Conservation (phyloP, 2,113 vertebrate genomes). For the Paratilapia polleni region DNA sequence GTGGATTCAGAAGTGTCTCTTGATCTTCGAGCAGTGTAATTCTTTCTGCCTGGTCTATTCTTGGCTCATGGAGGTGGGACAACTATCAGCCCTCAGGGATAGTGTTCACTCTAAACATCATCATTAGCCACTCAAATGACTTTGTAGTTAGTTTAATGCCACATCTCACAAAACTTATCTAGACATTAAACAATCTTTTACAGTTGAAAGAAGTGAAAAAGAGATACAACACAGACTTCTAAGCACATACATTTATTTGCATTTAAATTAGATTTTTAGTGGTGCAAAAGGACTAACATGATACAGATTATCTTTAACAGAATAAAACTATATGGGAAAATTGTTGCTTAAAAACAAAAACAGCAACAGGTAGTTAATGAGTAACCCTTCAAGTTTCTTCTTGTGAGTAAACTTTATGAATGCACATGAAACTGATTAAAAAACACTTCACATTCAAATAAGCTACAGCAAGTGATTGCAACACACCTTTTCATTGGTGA, state of each 20-base stretch:
- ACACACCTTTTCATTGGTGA: not conserved
- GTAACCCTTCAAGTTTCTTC: not conserved
- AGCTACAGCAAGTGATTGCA: not conserved
- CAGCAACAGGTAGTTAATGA: not conserved
- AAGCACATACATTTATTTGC: conserved; percentile 28
- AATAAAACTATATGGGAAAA: not conserved
- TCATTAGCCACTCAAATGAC: conserved; percentile 10
- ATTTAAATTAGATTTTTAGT: conserved; percentile 8
- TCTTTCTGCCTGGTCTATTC: conserved; percentile 57
- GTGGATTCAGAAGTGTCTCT: not conserved
- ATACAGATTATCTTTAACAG: not conserved
- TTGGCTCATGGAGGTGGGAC: conserved; percentile 38
- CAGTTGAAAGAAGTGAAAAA: not conserved
- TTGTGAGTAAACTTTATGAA: not conserved
- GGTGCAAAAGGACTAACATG: conserved; percentile 11
- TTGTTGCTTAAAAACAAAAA: not conserved
- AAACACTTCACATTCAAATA: not conserved
- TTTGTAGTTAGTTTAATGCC: not conserved
- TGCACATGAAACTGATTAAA: too few relatives aligned
- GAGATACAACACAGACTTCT: not conserved
- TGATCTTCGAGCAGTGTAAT: not conserved
- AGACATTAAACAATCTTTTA: not conserved
- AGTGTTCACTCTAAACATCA: not conserved
- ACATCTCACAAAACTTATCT: not conserved
- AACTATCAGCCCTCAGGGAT: conserved; percentile 2